phyloP scores from a whole-genome alignment of 2,113 vertebrate genomes.

The Phyllostomus hastatus region DNA sequence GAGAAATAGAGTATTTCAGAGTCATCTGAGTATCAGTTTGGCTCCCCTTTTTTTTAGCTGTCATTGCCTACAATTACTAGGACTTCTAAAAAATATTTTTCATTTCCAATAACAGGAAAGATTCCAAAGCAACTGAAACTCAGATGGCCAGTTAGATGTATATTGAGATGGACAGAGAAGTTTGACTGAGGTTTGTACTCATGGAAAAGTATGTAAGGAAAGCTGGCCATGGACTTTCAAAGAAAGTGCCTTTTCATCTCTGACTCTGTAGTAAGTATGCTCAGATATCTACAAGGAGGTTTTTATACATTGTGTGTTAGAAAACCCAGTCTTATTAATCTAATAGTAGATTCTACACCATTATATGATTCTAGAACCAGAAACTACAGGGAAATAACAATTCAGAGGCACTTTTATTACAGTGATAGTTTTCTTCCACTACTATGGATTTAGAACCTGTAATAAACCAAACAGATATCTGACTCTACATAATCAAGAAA shows the following conservation, averaged over 20 bases:
- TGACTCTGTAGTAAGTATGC: neutral
- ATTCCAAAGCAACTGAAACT: neutral
- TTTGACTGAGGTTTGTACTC: neutral
- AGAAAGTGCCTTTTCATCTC: neutral
- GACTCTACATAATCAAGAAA: neutral
- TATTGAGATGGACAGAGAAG: neutral
- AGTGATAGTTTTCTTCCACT: neutral
- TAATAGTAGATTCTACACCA: neutral
- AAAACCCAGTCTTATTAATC: neutral
- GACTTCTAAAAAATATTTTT: constrained; percentile 2
- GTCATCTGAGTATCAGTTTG: neutral
- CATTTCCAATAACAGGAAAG: constrained; percentile 9
- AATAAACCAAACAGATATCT: neutral
- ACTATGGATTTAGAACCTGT: neutral
- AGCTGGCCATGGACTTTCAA: neutral
- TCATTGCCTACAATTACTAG: neutral
- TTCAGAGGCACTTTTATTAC: neutral
- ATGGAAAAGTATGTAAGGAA: neutral
- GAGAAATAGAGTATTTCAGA: constrained; percentile 2
- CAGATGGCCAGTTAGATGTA: neutral
- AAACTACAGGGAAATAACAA: neutral
- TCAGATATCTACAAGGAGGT: neutral
- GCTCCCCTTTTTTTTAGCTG: neutral
- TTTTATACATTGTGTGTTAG: neutral
- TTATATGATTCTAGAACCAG: neutral